Evolutionary conservation across 2,113 vertebrate species (phyloP), one percentile per base, ranked within the genome.

Genomic region (Tapirus terrestris): DNA sequence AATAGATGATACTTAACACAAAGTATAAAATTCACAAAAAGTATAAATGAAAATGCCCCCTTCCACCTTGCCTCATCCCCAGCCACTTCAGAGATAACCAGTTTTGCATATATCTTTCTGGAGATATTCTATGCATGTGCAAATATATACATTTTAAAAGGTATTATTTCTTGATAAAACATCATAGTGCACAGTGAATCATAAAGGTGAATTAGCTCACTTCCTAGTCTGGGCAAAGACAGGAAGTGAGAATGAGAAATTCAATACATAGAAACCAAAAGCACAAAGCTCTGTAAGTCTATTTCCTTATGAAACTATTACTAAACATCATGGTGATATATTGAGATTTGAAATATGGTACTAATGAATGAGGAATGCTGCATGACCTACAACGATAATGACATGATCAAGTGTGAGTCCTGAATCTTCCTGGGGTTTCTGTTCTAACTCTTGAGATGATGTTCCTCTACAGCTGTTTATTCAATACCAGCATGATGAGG

Each of bases 21-120:
- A 91, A 97, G 21, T 67, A 77, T 90, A 92, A 95, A 95, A 73
- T 87, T 89, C 86, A 96, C 13, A 65, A 68, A 93, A 48, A 31
- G 36, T 85, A 20, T 75, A 89, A 68, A 45, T 36, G 73, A 70
- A 73, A 94, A 87, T 31, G 11, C 11, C 5, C 5, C 16, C 53
- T 77, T 58, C 33, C 7, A 25, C 53, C 39, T 73, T 61, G 56
- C 21, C 13, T 39, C 43, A 39, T 94, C 48, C 27, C 14, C 39
- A 25, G 68, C 53, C 17, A 48, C 45, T 65, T 79, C 20, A 60
- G 68, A 87, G 20, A 65, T 60, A 84, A 82, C 31, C 33, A 81
- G n/a, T n/a, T 93, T 95, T 72, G 56, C 60, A 17, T 25, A 39
- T 77, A 25, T n/a, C 67, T 93, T 89, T 80, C 31, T 85, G 39